phyloP scores from a whole-genome alignment of 2,113 vertebrate genomes.

The Spea multiplicata region DNA sequence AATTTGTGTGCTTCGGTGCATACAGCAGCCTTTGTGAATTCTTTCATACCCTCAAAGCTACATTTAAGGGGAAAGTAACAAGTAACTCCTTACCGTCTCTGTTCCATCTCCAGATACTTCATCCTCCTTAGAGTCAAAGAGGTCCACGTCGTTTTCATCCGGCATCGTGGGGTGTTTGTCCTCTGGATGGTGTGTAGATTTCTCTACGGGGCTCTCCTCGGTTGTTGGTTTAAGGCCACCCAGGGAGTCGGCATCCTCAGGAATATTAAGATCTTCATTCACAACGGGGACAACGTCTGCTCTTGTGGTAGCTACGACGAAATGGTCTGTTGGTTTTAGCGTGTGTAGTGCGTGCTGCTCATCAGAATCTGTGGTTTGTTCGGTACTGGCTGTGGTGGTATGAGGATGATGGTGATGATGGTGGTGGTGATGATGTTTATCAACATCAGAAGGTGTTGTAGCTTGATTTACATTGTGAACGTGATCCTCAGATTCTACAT shows the following conservation, averaged over 20 bases:
- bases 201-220: background rate
- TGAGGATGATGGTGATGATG: constrained; percentile 4
- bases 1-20: no score
- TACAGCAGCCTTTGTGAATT: no score
- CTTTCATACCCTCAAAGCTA: background rate
- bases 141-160: constrained; percentile 11
- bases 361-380: background rate
- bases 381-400: background rate
- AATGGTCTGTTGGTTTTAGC: background rate
- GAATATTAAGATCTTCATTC: background rate
- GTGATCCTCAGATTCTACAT: background rate
- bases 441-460: background rate
- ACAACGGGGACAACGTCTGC: constrained; percentile 3
- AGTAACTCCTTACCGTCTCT: background rate
- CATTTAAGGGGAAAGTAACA: background rate
- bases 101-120: background rate
- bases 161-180: background rate
- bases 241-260: background rate
- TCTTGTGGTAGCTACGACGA: background rate
- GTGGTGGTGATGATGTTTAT: constrained; percentile 19
- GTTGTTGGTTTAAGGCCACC: background rate
- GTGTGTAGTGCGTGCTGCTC: background rate
- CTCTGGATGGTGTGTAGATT: background rate
- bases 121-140: constrained; percentile 14
- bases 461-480: background rate